These are phyloP conservation scores for Cinclus mexicanus DNA, from an alignment of 2,113 vertebrate genomes.

Conservation along the genomic window DNA sequence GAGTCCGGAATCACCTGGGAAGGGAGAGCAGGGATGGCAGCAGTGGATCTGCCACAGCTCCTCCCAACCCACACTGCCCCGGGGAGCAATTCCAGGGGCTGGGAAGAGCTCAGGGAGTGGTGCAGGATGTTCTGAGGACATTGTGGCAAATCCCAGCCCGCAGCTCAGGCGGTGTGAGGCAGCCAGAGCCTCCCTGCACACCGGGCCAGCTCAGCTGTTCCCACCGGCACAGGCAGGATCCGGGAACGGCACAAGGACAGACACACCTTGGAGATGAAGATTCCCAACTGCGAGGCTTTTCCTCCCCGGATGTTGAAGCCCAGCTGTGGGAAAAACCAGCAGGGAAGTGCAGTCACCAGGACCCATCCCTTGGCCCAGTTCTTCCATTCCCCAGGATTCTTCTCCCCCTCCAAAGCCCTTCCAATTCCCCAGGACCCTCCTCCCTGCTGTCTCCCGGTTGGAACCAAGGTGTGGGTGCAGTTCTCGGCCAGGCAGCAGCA, in stretches of 20 bases:
- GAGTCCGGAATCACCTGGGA: conserved; percentile 93
- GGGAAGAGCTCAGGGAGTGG: not conserved
- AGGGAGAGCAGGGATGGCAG: not conserved
- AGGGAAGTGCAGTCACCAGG: not conserved
- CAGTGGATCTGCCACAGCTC: not conserved
- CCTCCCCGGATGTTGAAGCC: conserved; percentile 98
- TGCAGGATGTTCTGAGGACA: not conserved
- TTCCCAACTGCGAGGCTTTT: conserved; percentile 95
- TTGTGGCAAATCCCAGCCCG: not conserved
- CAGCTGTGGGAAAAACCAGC: conserved; percentile 74
- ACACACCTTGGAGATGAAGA: conserved; percentile 97
- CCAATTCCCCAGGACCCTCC: no score
- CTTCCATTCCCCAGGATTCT: not conserved
- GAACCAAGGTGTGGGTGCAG: not conserved
- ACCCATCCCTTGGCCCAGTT: not conserved
- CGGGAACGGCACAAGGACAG: fast-evolving
- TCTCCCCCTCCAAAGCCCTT: not conserved
- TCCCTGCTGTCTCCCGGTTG: not conserved
- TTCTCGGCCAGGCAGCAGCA: not conserved
- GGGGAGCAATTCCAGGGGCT: not conserved
- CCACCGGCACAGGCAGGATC: not conserved
- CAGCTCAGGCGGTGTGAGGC: not conserved
- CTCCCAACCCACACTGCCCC: not conserved
- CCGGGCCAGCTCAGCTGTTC: not conserved
- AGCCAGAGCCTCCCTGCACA: not conserved